Evolutionary conservation across 2,888 invertebrate species (phyloP), one percentile per base, ranked within the genome.

Genomic region (Andrena haemorrhoa): DNA sequence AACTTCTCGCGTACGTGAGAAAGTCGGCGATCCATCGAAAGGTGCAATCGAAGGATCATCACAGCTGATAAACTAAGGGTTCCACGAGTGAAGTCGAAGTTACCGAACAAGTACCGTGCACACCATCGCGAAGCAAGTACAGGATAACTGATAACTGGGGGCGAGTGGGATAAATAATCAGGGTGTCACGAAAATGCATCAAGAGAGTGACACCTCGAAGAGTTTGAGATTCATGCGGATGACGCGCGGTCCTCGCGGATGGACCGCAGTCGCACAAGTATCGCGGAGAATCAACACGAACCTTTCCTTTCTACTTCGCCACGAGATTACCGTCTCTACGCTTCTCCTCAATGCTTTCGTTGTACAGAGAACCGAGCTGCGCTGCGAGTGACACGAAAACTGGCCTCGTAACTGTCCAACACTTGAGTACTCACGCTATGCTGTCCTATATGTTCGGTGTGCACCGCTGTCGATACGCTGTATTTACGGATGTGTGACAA

Each of bases 391-490:
- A 85, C 85, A 85, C 79, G 79, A 77, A 79, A 85, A 82, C 85
- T 78, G 77, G 66, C 85, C 84, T 82, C 82, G 79, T 71, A 73
- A 85, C 74, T 66, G 58, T 74, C 63, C 65, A 65, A 85, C 82
- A 75, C 88, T 16, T 64, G 70, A 79, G 68, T 74, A 78, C 83
- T 86, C 83, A 86, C 79, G 79, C 86, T 88, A 81, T 75, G 84
- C 84, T 85, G 66, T 82, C 83, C 61, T 84, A 58, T 86, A 70
- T 86, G 84, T 86, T 89, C 58, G 70, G 83, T 90, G 88, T 90
- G 86, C 85, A 87, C 79, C 78, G 84, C 79, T 87, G 71, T 79
- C 83, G 72, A 83, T 83, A 86, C 75, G 77, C 73, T 85, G 61
- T 79, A 79, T 56, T 53, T 47, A 60, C 72, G 56, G 61, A 73